Conservation (phyloP, 2,113 vertebrate genomes). For the Nothocercus nigrocapillus region DNA sequence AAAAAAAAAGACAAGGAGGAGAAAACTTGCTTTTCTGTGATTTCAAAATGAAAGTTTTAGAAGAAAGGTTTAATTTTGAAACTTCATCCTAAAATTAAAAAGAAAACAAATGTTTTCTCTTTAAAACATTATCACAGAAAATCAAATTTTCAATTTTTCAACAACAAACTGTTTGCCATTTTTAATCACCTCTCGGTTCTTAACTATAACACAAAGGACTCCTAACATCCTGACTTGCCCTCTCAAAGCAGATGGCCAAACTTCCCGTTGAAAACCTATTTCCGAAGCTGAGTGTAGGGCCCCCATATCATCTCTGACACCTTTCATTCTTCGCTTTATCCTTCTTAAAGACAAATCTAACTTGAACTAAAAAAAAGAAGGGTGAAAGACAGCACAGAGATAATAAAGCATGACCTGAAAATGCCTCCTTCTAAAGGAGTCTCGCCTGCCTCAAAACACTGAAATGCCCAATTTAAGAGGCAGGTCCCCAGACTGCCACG, state of each 20-base stretch:
- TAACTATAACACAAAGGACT: neutral
- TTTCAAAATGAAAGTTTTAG: neutral
- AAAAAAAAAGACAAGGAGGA: neutral
- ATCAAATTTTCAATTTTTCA: neutral
- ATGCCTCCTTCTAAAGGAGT: neutral
- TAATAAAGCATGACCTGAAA: neutral
- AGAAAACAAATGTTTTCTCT: neutral
- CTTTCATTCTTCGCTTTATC: neutral
- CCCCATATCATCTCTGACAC: neutral
- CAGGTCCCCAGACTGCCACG: neutral
- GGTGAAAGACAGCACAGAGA: neutral
- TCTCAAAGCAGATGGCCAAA: neutral
- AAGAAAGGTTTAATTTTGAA: neutral
- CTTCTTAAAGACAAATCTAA: neutral
- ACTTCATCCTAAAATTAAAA: neutral
- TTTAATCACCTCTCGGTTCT: neutral
- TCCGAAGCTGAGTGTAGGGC: neutral
- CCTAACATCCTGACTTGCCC: neutral
- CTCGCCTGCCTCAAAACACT: neutral
- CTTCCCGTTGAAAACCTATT: neutral
- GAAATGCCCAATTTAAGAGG: neutral
- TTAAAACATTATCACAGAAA: neutral
- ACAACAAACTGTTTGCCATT: neutral
- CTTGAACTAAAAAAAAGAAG: neutral
- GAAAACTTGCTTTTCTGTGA: neutral